Evolutionary conservation across 53 echinoderm and acorn worm species (phyloP).

Genomic region (Hippasteria phrygiana): DNA sequence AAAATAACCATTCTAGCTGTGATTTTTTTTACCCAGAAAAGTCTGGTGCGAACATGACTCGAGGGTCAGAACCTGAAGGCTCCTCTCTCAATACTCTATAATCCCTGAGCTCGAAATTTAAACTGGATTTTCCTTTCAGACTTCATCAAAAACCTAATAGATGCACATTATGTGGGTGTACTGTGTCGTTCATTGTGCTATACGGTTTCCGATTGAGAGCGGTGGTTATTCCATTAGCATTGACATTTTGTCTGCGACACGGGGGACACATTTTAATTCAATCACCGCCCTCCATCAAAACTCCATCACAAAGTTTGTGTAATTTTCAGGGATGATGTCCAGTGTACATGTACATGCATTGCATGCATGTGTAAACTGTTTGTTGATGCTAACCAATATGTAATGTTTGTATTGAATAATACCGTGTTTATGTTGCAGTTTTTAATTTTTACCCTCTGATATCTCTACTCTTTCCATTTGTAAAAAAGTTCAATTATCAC

Average conservation of each 20-base stretch:
- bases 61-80: background rate
- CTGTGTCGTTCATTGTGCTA: background rate
- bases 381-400: too few species aligned
- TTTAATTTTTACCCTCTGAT: too few species aligned
- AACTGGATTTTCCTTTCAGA: background rate
- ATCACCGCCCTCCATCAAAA: conserved; percentile 1
- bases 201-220: background rate
- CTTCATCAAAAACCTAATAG: background rate
- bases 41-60: too few species aligned
- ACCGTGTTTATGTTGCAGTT: too few species aligned
- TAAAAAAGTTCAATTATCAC: too few species aligned
- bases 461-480: too few species aligned
- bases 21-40: too few species aligned
- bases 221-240: conserved; percentile 26
- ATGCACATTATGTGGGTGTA: background rate
- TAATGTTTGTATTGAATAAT: too few species aligned
- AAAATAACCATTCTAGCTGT: too few species aligned
- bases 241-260: conserved; percentile 14
- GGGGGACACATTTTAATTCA: background rate
- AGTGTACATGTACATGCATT: background rate
- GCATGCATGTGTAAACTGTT: too few species aligned
- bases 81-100: background rate
- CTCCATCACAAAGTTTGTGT: background rate
- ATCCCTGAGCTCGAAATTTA: background rate
- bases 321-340: background rate